phyloP scores from a whole-genome alignment of 1,140 invertebrate species.

The Eufriesea mexicana region DNA sequence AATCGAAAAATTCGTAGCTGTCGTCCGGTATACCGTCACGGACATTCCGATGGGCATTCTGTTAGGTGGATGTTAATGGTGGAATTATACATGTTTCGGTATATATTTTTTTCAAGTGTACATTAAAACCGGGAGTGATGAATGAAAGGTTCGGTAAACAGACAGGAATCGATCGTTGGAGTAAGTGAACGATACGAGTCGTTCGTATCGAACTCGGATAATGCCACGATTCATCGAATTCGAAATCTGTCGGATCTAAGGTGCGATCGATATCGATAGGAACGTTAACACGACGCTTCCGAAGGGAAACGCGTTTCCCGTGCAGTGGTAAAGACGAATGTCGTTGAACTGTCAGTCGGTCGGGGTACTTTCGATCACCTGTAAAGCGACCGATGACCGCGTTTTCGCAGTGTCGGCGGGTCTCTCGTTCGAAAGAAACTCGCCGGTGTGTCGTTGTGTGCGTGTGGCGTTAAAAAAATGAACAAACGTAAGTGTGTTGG shows the following conservation, averaged over 20 bases:
- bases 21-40: not conserved
- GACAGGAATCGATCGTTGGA: not conserved
- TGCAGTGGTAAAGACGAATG: slow-evolving; percentile 34
- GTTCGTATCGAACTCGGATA: not conserved
- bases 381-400: slow-evolving; percentile 45
- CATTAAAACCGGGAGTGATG: not conserved
- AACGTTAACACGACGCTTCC: not conserved
- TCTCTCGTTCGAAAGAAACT: not conserved
- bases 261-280: slow-evolving; percentile 5
- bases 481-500: too few species aligned
- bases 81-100: not conserved
- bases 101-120: not conserved
- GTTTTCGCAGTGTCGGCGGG: slow-evolving; percentile 3
- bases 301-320: slow-evolving; percentile 9
- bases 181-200: not conserved
- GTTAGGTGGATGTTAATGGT: not conserved
- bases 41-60: not conserved
- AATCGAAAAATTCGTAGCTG: not conserved
- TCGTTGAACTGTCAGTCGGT: slow-evolving; percentile 43
- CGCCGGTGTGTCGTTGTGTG: not conserved
- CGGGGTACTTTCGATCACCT: slow-evolving; percentile 40
- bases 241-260: not conserved
- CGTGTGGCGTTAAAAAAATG: not conserved
- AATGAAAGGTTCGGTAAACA: not conserved
- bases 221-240: not conserved